These are phyloP conservation scores for Thecocarcelia acutangulata DNA, from an alignment of 2,888 invertebrate genomes.

Conservation along the genomic window DNA sequence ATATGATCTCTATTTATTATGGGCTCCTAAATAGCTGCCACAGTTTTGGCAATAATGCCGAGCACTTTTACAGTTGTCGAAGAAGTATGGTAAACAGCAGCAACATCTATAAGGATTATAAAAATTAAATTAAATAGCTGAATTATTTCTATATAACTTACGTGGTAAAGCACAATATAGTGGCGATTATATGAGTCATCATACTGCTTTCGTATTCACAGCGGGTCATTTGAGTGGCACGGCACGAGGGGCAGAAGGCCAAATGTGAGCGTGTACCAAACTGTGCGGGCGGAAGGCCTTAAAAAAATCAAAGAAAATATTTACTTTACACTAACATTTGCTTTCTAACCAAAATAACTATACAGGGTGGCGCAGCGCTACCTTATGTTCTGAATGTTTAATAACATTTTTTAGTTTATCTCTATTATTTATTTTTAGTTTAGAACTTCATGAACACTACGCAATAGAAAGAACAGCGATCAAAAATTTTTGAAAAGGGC, in stretches of 20 bases:
- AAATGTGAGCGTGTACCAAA: slow-evolving; percentile 63
- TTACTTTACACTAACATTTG: neutral
- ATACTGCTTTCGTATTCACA: slow-evolving; percentile 55
- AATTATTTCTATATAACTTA: slow-evolving; percentile 29
- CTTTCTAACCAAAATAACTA: no score
- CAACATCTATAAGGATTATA: slow-evolving; percentile 47
- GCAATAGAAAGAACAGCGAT: no score
- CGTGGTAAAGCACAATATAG: slow-evolving; percentile 58
- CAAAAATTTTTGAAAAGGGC: no score
- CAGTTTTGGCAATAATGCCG: slow-evolving; percentile 75
- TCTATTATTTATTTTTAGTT: no score
- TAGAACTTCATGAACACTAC: no score
- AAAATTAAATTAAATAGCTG: neutral
- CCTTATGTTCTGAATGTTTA: no score
- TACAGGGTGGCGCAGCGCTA: no score
- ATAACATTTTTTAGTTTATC: no score
- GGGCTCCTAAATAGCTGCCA: slow-evolving; percentile 74
- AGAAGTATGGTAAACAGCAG: slow-evolving; percentile 64
- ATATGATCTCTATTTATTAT: slow-evolving; percentile 64
- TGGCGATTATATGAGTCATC: slow-evolving; percentile 64
- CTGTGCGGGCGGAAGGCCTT: slow-evolving; percentile 34
- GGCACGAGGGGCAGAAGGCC: slow-evolving; percentile 57
- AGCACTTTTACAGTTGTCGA: slow-evolving; percentile 76
- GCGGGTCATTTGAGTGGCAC: slow-evolving; percentile 41
- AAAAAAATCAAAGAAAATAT: neutral